These are phyloP conservation scores for Argyrosomus regius DNA, from an alignment of 2,797 vertebrate genomes.

Conservation along the genomic window DNA sequence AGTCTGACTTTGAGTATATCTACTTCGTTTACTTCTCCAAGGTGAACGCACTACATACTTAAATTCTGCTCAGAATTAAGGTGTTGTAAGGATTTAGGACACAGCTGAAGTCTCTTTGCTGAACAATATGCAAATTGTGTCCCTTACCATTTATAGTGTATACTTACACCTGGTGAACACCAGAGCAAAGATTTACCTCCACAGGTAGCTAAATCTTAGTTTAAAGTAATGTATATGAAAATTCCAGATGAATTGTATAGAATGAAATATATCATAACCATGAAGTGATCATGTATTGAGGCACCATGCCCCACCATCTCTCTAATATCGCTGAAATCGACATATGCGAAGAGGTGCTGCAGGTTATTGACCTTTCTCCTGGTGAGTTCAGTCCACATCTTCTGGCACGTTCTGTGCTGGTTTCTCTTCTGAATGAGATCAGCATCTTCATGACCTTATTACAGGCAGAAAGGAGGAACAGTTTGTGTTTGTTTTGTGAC, in stretches of 20 bases:
- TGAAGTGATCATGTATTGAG: constrained; percentile 7
- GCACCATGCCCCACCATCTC: neutral
- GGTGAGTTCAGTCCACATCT: constrained; percentile 57
- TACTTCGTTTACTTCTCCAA: neutral
- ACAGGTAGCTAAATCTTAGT: neutral
- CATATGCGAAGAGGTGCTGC: constrained; percentile 32
- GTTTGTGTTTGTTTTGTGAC: constrained; percentile 88
- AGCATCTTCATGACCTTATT: constrained; percentile 84
- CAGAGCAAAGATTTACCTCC: neutral
- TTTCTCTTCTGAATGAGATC: constrained; percentile 73
- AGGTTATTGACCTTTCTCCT: constrained; percentile 65
- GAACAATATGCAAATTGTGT: constrained; percentile 7
- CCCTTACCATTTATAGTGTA: neutral
- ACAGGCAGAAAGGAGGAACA: constrained; percentile 73
- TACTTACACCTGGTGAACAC: neutral
- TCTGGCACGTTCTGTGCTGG: constrained; percentile 59
- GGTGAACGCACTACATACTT: neutral
- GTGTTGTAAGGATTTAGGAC: neutral
- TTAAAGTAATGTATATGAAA: neutral
- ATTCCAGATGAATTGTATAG: neutral
- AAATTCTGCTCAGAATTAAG: neutral
- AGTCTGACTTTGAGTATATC: neutral
- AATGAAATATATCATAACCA: neutral
- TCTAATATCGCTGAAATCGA: neutral
- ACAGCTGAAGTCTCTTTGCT: constrained; percentile 11